Percentiles rank a stretch among this genome's conserved stretches.
Evolutionary conservation across 2,888 invertebrate genomes (phyloP).

Genomic region (Neuroscelio doddi): DNA sequence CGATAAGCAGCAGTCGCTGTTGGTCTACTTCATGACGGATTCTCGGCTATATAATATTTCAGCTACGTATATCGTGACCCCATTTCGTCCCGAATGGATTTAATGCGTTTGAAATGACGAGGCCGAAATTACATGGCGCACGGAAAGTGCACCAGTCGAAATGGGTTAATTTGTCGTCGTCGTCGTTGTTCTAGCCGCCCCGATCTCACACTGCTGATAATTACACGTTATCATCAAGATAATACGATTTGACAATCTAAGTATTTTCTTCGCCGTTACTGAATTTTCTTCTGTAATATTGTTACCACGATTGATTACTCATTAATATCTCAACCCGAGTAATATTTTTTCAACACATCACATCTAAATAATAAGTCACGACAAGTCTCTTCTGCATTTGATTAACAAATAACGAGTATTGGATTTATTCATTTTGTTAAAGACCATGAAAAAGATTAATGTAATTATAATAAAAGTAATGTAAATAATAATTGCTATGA

Average conservation of each 20-base stretch:
- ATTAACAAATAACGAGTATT: constrained; percentile 31
- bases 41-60: constrained; percentile 43
- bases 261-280: not conserved
- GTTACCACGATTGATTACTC: no score
- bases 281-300: no score
- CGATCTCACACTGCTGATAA: not conserved
- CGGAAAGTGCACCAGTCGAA: constrained; percentile 40
- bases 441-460: no score
- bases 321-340: no score
- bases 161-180: constrained; percentile 29
- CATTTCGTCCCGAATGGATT: constrained; percentile 43
- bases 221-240: no score
- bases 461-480: no score
- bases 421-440: constrained; percentile 31
- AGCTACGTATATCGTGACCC: constrained; percentile 44
- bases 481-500: no score
- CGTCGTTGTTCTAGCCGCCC: not conserved
- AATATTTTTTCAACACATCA: no score
- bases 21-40: constrained; percentile 44
- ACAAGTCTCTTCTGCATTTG: constrained; percentile 16
- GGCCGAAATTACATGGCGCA: constrained; percentile 43
- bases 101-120: constrained; percentile 46
- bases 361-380: no score
- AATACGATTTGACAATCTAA: no score
- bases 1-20: constrained; percentile 24